Conservation (phyloP, 2,888 invertebrate genomes). For the Mystacides longicornis region DNA sequence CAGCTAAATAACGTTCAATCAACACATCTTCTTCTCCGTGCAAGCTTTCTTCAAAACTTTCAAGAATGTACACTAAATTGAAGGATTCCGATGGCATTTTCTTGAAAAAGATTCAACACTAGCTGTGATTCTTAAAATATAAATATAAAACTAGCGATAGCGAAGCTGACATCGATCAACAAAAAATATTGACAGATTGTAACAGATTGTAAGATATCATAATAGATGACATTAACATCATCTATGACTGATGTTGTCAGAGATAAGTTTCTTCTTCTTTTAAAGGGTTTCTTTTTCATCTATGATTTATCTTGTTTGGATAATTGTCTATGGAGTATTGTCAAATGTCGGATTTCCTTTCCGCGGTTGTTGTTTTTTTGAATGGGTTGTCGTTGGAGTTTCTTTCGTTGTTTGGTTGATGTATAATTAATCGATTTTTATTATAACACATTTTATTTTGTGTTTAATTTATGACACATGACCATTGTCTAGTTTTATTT, state of each 20-base stretch:
- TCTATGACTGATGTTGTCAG: no score
- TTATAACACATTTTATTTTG: neutral
- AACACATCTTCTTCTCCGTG: conserved; percentile 65
- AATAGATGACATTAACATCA: no score
- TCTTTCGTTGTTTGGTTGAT: neutral
- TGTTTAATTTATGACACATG: no score
- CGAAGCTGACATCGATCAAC: no score
- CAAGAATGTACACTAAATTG: conserved; percentile 52
- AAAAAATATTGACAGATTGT: no score
- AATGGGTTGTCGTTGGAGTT: neutral
- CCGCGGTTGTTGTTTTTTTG: neutral
- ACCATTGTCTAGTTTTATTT: neutral
- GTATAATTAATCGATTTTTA: neutral
- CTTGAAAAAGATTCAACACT: no score
- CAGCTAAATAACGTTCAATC: conserved; percentile 65
- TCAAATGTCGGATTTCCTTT: neutral
- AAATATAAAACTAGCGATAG: no score
- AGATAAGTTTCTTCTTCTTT: neutral
- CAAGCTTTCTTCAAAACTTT: conserved; percentile 58
- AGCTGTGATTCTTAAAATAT: no score
- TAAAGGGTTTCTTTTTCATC: neutral
- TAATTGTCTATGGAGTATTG: neutral
- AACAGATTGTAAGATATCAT: no score
- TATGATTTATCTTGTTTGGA: neutral
- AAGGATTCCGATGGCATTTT: conserved; percentile 32